phyloP scores from a whole-genome alignment of 2,797 vertebrate species.

The Buceros bicornis region DNA sequence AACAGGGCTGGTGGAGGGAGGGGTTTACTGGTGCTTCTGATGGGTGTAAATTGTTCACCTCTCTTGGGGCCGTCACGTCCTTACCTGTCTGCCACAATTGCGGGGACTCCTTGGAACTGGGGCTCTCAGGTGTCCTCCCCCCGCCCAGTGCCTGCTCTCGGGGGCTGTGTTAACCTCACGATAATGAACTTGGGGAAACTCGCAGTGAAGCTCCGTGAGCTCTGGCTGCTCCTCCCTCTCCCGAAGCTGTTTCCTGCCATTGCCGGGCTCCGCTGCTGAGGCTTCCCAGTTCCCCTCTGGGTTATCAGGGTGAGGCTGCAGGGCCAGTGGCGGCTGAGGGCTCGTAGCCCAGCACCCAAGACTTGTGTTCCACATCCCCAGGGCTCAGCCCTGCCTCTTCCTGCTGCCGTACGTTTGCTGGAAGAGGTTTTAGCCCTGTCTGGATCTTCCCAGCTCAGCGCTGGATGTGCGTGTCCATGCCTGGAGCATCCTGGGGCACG shows the following conservation, averaged over 20 bases:
- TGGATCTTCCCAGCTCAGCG: neutral
- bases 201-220: neutral
- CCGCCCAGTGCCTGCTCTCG: neutral
- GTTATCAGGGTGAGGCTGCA: neutral
- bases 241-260: neutral
- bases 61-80: neutral
- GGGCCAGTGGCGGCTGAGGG: no score
- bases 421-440: neutral
- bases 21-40: neutral
- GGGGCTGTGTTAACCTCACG: neutral
- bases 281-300: neutral
- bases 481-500: neutral
- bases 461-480: neutral
- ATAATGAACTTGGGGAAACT: neutral
- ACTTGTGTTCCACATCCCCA: neutral
- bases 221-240: neutral
- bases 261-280: neutral
- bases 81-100: neutral
- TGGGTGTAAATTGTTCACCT: neutral
- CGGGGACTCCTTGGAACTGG: neutral
- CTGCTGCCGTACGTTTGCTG: rapidly evolving
- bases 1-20: neutral
- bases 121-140: neutral
- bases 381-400: neutral
- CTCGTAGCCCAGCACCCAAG: no score